Evolutionary conservation across 2,113 vertebrate species (phyloP).

Genomic region (Nematolebias whitei): DNA sequence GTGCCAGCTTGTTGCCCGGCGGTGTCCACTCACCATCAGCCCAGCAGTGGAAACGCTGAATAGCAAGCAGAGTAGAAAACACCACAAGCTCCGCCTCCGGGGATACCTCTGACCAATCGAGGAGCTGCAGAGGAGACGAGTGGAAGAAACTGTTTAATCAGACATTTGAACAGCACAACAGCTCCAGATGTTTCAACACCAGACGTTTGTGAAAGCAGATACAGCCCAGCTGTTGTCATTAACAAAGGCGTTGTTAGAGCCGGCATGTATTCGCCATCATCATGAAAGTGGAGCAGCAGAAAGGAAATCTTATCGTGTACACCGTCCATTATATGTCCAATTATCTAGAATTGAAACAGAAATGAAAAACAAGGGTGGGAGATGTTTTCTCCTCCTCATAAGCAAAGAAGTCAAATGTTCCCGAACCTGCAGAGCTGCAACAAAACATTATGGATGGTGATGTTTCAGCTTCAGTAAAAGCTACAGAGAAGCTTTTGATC

Average conservation of each 20-base stretch:
- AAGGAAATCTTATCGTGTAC: background rate
- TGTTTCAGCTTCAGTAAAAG: too few species aligned
- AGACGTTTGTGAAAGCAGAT: background rate
- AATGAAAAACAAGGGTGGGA: background rate
- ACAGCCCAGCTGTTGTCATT: background rate
- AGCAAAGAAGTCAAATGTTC: background rate
- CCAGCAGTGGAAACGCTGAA: constrained; percentile 87
- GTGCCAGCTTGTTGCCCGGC: background rate
- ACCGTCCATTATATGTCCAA: background rate
- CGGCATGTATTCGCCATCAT: background rate
- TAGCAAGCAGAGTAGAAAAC: constrained; percentile 88
- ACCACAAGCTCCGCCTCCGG: constrained; percentile 89
- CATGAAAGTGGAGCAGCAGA: background rate
- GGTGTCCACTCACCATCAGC: constrained; percentile 83
- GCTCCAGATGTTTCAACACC: background rate
- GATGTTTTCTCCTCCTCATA: background rate
- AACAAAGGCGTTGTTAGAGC: constrained; percentile 2
- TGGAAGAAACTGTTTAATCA: background rate
- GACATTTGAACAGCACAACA: background rate
- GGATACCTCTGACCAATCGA: constrained; percentile 92
- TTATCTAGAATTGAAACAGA: background rate
- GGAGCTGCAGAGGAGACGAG: constrained; percentile 73
- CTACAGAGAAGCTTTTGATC: too few species aligned
- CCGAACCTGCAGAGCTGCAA: background rate
- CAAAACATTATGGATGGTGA: too few species aligned